Conservation (phyloP, 2,113 vertebrate genomes). For the Phrynosoma blainvillii region DNA sequence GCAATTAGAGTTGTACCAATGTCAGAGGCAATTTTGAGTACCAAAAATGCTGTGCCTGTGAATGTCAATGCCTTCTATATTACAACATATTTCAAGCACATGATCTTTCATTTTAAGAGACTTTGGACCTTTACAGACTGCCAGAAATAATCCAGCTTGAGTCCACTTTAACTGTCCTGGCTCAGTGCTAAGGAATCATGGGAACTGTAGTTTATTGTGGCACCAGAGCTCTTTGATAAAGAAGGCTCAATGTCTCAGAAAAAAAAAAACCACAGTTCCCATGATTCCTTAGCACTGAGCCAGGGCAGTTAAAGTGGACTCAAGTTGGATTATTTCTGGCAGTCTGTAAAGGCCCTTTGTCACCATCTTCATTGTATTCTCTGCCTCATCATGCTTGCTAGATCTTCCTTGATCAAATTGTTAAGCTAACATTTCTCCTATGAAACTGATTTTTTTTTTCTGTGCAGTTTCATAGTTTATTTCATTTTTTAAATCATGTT, state of each 20-base stretch:
- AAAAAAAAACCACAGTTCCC: no score
- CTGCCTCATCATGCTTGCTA: slow-evolving; percentile 44
- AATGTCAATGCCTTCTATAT: slow-evolving; percentile 18
- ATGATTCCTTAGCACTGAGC: no score
- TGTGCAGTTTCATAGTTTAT: background rate
- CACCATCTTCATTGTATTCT: slow-evolving; percentile 17
- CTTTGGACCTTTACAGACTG: background rate
- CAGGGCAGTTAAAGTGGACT: no score
- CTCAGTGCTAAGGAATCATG: no score
- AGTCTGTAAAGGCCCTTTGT: background rate
- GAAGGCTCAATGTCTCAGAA: no score
- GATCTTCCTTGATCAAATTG: slow-evolving; percentile 43
- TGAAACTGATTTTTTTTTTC: slow-evolving; percentile 14
- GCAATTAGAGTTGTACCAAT: slow-evolving; percentile 54
- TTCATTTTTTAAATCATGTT: slow-evolving; percentile 40
- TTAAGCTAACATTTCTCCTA: slow-evolving; percentile 32
- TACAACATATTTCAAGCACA: slow-evolving; percentile 31
- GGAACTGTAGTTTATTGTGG: no score
- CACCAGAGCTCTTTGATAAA: no score
- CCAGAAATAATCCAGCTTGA: no score
- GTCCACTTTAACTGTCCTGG: no score
- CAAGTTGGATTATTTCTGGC: no score
- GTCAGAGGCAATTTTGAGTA: slow-evolving; percentile 43
- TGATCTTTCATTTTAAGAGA: slow-evolving; percentile 38
- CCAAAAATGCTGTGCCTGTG: slow-evolving; percentile 22